Conservation (phyloP, 2,797 vertebrate genomes). For the Hippoglossus hippoglossus region DNA sequence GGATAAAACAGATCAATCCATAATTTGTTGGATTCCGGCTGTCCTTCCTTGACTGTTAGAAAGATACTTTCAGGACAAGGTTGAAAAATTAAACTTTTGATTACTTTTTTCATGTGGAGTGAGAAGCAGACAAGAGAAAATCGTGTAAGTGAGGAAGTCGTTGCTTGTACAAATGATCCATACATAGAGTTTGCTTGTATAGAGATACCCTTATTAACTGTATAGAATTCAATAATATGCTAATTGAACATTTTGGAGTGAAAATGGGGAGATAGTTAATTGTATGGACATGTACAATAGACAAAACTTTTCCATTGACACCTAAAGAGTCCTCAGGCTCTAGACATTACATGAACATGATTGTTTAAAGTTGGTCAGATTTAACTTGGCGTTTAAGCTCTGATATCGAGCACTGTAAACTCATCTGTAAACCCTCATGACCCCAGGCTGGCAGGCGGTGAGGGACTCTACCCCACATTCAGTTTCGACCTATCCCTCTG, state of each 20-base stretch:
- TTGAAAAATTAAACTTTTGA: not conserved
- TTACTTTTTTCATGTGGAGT: not conserved
- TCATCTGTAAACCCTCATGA: slow-evolving; percentile 47
- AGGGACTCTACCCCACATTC: slow-evolving; percentile 60
- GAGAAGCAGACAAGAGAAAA: no score
- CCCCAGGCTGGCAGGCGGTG: slow-evolving; percentile 43
- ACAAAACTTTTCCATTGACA: slow-evolving; percentile 6
- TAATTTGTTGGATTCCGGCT: no score
- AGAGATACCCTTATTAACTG: not conserved
- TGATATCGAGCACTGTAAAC: slow-evolving; percentile 46
- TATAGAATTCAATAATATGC: not conserved
- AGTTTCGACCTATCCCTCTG: slow-evolving; percentile 62
- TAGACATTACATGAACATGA: slow-evolving; percentile 44
- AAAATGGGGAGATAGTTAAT: not conserved
- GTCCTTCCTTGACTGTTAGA: no score
- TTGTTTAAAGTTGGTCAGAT: slow-evolving; percentile 42
- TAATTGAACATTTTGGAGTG: not conserved
- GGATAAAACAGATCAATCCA: no score
- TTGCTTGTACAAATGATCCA: not conserved
- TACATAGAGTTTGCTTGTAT: not conserved
- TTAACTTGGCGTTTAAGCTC: slow-evolving; percentile 30
- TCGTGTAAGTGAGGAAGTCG: no score
- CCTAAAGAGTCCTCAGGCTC: slow-evolving; percentile 33
- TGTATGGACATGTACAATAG: slow-evolving; percentile 49
- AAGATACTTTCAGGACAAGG: no score